Evolutionary conservation across 2,888 invertebrate species (phyloP).

Genomic region (Gymnosoma rotundatum): DNA sequence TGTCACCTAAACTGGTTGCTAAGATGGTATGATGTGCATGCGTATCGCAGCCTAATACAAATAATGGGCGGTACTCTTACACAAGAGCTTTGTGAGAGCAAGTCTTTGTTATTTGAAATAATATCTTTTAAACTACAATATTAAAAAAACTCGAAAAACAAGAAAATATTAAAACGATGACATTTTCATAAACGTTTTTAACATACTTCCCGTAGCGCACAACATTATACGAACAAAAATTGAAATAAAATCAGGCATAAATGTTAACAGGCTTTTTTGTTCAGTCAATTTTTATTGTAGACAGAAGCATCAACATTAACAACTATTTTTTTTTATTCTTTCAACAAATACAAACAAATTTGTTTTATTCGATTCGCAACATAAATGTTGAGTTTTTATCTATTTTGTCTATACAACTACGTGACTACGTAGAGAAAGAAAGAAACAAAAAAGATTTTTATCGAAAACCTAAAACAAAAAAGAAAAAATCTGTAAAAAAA

Average conservation of each 20-base stretch:
- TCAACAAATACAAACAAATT: conserved; percentile 17
- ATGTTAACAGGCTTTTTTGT: conserved; percentile 45
- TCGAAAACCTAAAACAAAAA: conserved; percentile 16
- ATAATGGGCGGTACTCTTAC: no score
- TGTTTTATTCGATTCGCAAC: not conserved
- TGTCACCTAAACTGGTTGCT: no score
- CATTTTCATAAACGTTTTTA: no score
- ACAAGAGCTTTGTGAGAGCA: no score
- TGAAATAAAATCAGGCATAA: conserved; percentile 39
- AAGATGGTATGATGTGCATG: no score
- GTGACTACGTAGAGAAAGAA: conserved; percentile 36
- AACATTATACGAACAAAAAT: not conserved
- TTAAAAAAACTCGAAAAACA: no score
- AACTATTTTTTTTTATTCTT: conserved; percentile 12
- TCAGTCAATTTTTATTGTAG: conserved; percentile 32
- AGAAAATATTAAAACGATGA: no score
- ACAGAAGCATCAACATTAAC: conserved; percentile 51
- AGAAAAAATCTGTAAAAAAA: not conserved
- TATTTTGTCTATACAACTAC: conserved; percentile 28
- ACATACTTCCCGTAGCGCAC: no score
- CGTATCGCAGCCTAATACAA: no score
- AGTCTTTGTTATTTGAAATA: no score
- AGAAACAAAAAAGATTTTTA: not conserved
- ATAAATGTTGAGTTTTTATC: conserved; percentile 4
- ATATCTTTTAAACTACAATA: no score